A percentile compares a stretch with the other conserved stretches of the same genome.
phyloP scores from a whole-genome alignment of 2,888 invertebrate species.

The Marronus borbonicus region DNA sequence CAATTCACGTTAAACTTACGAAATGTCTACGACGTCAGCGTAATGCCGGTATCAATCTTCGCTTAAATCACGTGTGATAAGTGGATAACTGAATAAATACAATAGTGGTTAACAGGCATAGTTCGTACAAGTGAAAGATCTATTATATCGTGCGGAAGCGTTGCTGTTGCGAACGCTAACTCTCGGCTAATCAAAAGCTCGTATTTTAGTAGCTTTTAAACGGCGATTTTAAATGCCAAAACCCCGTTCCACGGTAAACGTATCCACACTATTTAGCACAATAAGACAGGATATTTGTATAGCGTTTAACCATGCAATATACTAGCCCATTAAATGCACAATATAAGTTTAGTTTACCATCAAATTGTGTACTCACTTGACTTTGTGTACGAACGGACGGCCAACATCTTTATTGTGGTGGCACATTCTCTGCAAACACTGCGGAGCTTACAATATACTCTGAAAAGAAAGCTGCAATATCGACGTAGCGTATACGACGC shows the following conservation, averaged over 20 bases:
- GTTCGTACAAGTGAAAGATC: slow-evolving; percentile 18
- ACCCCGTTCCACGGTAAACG: slow-evolving; percentile 13
- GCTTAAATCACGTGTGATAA: slow-evolving; percentile 5
- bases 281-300: slow-evolving; percentile 41
- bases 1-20: too few species aligned
- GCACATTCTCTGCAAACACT: slow-evolving; percentile 35
- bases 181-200: slow-evolving; percentile 35
- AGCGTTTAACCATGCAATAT: slow-evolving; percentile 37
- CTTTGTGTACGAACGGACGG: slow-evolving; percentile 16
- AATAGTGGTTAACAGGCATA: slow-evolving; percentile 2
- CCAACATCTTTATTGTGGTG: slow-evolving; percentile 44
- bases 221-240: slow-evolving; percentile 18
- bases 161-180: slow-evolving; percentile 24
- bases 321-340: slow-evolving; percentile 45
- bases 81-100: slow-evolving; percentile 30
- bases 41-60: background rate
- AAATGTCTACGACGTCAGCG: background rate
- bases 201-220: slow-evolving; percentile 23
- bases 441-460: slow-evolving; percentile 8
- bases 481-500: slow-evolving; percentile 28
- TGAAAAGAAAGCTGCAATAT: slow-evolving; percentile 43
- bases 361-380: slow-evolving; percentile 41
- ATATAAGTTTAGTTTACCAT: slow-evolving; percentile 46
- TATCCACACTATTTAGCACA: slow-evolving; percentile 39
- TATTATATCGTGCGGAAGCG: background rate